A percentile compares a stretch with the other conserved stretches of the same genome.
Conservation (phyloP, 2,113 vertebrate genomes). For the Grammatotria lemairii region DNA sequence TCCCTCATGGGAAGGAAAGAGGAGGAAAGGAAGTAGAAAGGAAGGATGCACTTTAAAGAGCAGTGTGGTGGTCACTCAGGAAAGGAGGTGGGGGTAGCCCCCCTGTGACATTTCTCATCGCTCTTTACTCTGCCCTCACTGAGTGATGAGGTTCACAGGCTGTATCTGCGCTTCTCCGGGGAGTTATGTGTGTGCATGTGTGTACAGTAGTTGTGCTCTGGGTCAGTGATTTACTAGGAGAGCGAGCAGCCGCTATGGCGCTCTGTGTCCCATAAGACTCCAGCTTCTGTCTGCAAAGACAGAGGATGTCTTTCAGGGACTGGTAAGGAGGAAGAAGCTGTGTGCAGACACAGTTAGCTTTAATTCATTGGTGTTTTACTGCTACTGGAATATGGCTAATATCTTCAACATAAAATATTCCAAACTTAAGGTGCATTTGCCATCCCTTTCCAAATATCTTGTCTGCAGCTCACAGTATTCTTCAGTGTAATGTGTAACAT, state of each 20-base stretch:
- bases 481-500: not conserved
- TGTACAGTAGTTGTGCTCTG: slow-evolving; percentile 50
- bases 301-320: slow-evolving; percentile 4
- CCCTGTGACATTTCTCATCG: slow-evolving; percentile 39
- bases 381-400: not conserved
- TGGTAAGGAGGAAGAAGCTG: not conserved
- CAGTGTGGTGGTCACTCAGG: slow-evolving; percentile 36
- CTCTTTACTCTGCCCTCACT: slow-evolving; percentile 17
- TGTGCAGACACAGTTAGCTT: not conserved
- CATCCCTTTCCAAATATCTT: not conserved
- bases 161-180: slow-evolving; percentile 15
- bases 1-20: slow-evolving; percentile 23
- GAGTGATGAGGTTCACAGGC: slow-evolving; percentile 61
- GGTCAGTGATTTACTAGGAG: slow-evolving; percentile 47
- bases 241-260: slow-evolving; percentile 15
- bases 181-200: slow-evolving; percentile 17
- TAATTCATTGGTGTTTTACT: not conserved
- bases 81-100: not conserved
- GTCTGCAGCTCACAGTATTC: not conserved
- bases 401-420: not conserved
- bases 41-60: slow-evolving; percentile 58
- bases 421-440: not conserved
- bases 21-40: slow-evolving; percentile 32
- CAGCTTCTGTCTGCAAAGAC: slow-evolving; percentile 7
- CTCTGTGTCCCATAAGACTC: slow-evolving; percentile 29